These are phyloP conservation scores for Eleginops maclovinus DNA, from an alignment of 2,113 vertebrate genomes.

Conservation along the genomic window DNA sequence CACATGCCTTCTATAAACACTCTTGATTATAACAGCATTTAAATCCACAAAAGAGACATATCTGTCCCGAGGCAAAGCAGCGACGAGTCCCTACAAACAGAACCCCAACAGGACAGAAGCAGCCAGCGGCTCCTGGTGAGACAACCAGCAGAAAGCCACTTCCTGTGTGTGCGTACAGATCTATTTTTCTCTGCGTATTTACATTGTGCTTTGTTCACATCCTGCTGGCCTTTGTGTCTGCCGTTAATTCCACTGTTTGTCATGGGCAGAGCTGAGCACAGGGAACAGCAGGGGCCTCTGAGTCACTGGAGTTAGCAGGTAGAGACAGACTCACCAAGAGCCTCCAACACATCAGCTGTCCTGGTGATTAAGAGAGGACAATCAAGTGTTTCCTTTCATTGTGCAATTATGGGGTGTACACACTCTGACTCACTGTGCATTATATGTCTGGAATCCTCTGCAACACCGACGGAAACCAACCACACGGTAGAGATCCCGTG, in stretches of 20 bases:
- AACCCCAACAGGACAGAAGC: too few species aligned
- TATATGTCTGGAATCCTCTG: too few species aligned
- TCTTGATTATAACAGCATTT: neutral
- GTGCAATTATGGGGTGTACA: too few species aligned
- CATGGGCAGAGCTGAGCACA: slow-evolving; percentile 26
- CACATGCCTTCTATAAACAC: neutral
- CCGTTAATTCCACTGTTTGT: slow-evolving; percentile 47
- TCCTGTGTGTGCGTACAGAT: slow-evolving; percentile 34
- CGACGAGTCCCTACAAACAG: neutral
- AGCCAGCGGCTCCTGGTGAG: too few species aligned
- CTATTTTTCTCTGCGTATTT: slow-evolving; percentile 53
- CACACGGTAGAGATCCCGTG: too few species aligned
- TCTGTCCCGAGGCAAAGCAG: neutral
- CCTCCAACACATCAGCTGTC: too few species aligned
- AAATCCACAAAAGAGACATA: neutral
- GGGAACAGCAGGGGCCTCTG: slow-evolving; percentile 24
- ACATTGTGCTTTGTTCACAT: slow-evolving; percentile 53
- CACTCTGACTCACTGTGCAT: too few species aligned
- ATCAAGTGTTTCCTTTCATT: too few species aligned
- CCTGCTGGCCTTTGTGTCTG: slow-evolving; percentile 35
- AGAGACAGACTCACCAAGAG: too few species aligned
- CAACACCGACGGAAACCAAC: too few species aligned
- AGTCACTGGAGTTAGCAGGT: slow-evolving; percentile 27
- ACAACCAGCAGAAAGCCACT: slow-evolving; percentile 33
- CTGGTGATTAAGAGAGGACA: too few species aligned